phyloP scores from a whole-genome alignment of 2,113 vertebrate species.

The Pseudorasbora parva region DNA sequence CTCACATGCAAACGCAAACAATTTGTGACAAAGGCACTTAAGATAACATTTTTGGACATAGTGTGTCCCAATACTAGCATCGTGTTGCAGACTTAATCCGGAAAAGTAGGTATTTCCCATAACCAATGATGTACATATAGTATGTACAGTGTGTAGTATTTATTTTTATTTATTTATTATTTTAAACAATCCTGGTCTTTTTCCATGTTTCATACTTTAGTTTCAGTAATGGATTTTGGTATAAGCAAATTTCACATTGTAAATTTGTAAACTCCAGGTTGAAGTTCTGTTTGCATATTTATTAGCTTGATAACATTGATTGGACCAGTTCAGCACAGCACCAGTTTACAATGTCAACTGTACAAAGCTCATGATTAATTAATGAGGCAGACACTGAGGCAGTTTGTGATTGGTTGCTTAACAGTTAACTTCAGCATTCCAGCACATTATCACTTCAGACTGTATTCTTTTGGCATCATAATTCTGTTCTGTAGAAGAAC shows the following conservation, averaged over 20 bases:
- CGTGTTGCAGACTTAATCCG: background rate
- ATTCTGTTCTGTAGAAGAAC: background rate
- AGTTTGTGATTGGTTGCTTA: background rate
- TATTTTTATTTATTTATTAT: no score
- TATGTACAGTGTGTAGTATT: no score
- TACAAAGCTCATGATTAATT: background rate
- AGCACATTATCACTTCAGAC: background rate
- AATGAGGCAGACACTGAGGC: background rate
- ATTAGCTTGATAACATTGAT: background rate
- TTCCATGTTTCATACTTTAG: background rate
- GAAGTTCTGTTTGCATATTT: background rate
- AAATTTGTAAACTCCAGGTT: background rate
- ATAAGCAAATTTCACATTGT: background rate
- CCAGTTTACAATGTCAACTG: background rate
- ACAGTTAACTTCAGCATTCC: background rate
- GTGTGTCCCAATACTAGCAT: background rate
- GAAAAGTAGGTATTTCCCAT: background rate
- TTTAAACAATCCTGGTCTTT: background rate
- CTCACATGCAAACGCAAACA: constrained; percentile 1
- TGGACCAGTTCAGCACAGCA: background rate
- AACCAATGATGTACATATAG: background rate
- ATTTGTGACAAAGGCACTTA: background rate
- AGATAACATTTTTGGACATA: background rate
- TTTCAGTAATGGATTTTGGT: background rate
- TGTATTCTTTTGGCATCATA: background rate